Percentiles rank a stretch among this genome's conserved stretches.
These are phyloP conservation scores for Zaprionus africanus DNA, from an alignment of 1,140 invertebrate species.

Conservation along the genomic window DNA sequence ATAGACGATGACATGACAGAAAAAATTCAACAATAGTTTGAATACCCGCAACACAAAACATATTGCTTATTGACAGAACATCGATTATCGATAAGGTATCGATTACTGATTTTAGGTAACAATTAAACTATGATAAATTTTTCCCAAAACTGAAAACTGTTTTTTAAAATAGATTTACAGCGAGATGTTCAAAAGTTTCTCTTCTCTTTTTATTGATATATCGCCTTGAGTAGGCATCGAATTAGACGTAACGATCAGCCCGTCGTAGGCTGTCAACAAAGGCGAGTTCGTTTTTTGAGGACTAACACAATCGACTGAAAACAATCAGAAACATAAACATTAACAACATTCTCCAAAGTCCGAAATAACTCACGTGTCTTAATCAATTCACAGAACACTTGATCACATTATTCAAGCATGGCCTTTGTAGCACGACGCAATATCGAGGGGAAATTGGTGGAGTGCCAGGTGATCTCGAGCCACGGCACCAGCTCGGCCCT, in stretches of 20 bases:
- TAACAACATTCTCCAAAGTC: conserved; percentile 29
- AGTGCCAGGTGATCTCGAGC: conserved; percentile 50
- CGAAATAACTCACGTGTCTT: neutral
- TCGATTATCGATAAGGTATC: too few species aligned
- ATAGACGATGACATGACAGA: too few species aligned
- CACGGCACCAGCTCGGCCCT: neutral
- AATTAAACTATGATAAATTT: too few species aligned
- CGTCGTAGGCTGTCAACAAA: neutral
- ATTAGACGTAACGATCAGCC: neutral
- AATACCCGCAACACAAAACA: too few species aligned
- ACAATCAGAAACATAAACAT: conserved; percentile 26
- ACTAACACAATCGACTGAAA: conserved; percentile 29
- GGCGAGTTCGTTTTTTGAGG: conserved; percentile 12
- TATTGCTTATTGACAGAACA: too few species aligned
- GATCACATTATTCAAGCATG: conserved; percentile 36
- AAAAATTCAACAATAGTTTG: too few species aligned
- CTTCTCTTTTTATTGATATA: too few species aligned
- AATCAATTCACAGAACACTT: conserved; percentile 34
- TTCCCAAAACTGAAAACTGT: too few species aligned
- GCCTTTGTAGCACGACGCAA: conserved; percentile 61
- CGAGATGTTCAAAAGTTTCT: neutral
- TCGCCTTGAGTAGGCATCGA: conserved; percentile 12
- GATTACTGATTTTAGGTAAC: too few species aligned
- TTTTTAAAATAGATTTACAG: neutral
- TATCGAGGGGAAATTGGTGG: conserved; percentile 49